Evolutionary conservation across 1,140 invertebrate species (phyloP).

Genomic region (Homarus americanus): DNA sequence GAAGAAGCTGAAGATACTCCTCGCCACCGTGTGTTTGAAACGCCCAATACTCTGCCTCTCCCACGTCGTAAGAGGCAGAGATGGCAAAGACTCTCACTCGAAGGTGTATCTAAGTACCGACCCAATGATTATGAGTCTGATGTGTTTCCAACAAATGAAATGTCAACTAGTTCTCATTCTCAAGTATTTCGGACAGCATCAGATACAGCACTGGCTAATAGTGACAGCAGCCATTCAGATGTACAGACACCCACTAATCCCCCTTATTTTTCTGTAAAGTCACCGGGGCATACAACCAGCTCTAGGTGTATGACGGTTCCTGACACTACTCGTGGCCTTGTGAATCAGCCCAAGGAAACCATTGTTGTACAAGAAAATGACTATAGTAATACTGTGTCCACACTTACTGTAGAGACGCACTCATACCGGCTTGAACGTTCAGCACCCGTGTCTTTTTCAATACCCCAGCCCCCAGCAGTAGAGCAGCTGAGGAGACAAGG

Average conservation of each 20-base stretch:
- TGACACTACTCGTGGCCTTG: not conserved
- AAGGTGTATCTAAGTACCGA: constrained; percentile 31
- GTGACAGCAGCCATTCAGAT: constrained; percentile 70
- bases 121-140: constrained; percentile 68
- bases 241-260: constrained; percentile 71
- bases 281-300: constrained; percentile 20
- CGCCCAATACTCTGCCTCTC: constrained; percentile 40
- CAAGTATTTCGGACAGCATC: constrained; percentile 63
- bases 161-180: constrained; percentile 36
- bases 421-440: constrained; percentile 61
- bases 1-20: constrained; percentile 1
- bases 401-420: constrained; percentile 54
- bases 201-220: constrained; percentile 67
- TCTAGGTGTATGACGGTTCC: constrained; percentile 29
- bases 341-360: not conserved
- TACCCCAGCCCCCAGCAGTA: constrained; percentile 46
- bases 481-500: constrained; percentile 56
- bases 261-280: constrained; percentile 68
- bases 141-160: constrained; percentile 58
- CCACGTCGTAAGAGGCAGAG: constrained; percentile 60
- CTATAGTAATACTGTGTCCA: constrained; percentile 11
- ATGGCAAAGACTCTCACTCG: constrained; percentile 66
- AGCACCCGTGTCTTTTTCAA: constrained; percentile 26
- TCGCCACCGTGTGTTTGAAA: constrained; percentile 27
- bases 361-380: not conserved